Conservation (phyloP, 2,888 invertebrate species). For the Lasioglossum lativentre region DNA sequence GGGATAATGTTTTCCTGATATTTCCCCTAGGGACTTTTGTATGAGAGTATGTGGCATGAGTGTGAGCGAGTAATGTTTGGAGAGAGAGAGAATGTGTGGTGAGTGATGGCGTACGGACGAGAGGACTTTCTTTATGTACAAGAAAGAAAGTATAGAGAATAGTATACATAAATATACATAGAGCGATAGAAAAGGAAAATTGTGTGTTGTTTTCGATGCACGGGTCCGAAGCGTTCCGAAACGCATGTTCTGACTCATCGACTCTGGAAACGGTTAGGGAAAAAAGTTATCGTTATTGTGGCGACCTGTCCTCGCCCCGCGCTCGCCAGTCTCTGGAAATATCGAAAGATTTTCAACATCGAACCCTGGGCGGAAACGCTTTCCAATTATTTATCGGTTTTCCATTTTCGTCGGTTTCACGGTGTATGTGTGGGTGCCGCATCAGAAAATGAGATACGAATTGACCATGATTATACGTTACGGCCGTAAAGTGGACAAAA, state of each 20-base stretch:
- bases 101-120: no score
- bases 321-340: not conserved
- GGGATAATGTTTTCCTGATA: no score
- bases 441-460: conserved; percentile 28
- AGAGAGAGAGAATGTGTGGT: no score
- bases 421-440: not conserved
- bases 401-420: not conserved
- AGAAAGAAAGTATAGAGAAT: no score
- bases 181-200: no score
- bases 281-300: not conserved
- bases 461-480: conserved; percentile 62
- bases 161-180: no score
- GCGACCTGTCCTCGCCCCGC: not conserved
- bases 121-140: no score
- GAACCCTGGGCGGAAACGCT: not conserved
- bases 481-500: conserved; percentile 60
- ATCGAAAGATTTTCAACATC: not conserved
- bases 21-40: no score
- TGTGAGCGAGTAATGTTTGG: no score
- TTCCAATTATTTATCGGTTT: not conserved
- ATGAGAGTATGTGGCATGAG: no score
- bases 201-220: not conserved
- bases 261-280: conserved; percentile 9
- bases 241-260: conserved; percentile 22
- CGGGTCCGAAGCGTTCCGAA: not conserved